Percentiles rank a stretch among this genome's conserved stretches.
phyloP scores from a whole-genome alignment of 92 coral and sea anemone species.

The Zoanthus solanderi region DNA sequence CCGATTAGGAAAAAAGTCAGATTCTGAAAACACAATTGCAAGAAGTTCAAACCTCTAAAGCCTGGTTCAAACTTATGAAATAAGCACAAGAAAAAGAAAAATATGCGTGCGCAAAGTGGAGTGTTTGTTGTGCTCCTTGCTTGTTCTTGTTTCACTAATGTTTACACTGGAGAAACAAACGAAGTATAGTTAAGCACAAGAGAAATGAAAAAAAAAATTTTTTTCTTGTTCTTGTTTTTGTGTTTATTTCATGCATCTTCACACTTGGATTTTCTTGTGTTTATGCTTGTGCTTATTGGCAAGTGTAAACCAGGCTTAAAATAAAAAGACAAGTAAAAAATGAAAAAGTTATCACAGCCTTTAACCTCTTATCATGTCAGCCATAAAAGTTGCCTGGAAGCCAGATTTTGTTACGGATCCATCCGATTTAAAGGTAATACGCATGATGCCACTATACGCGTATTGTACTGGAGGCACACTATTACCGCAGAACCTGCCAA shows the following conservation, averaged over 20 bases:
- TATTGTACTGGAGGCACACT: slow-evolving; percentile 19
- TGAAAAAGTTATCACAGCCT: background rate
- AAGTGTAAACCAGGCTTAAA: too few species aligned
- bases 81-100: too few species aligned
- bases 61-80: too few species aligned
- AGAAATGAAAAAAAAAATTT: background rate
- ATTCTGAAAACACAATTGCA: too few species aligned
- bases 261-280: too few species aligned
- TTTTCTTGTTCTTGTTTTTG: background rate
- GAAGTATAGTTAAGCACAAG: background rate
- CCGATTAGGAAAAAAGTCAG: too few species aligned
- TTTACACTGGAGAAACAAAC: background rate
- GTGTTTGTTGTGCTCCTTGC: too few species aligned
- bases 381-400: background rate
- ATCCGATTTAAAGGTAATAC: slow-evolving; percentile 42
- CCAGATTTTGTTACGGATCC: slow-evolving; percentile 33
- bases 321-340: background rate
- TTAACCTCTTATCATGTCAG: background rate
- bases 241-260: background rate
- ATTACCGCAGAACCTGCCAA: slow-evolving; percentile 54
- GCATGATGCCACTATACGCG: slow-evolving; percentile 37
- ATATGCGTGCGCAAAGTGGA: too few species aligned
- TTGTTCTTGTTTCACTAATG: background rate
- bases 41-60: too few species aligned
- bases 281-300: too few species aligned